A percentile compares a stretch with the other conserved stretches of the same genome.
Evolutionary conservation across 2,113 vertebrate species (phyloP).

Genomic region (Halcyon senegalensis): DNA sequence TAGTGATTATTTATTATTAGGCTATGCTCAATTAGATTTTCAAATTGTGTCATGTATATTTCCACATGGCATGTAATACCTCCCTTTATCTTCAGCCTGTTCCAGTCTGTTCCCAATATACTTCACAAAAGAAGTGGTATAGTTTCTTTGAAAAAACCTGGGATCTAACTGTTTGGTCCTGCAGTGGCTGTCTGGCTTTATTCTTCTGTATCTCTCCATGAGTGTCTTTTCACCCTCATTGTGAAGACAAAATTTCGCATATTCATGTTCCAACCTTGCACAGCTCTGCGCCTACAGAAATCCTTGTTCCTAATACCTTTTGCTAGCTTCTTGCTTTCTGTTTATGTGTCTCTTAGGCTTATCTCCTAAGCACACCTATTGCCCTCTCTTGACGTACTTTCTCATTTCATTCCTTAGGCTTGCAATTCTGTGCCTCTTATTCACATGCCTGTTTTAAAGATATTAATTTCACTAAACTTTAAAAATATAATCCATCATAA

Average conservation of each 20-base stretch:
- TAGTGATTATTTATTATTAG: background rate
- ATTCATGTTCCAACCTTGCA: background rate
- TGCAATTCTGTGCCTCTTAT: background rate
- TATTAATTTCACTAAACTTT: background rate
- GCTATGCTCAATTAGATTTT: background rate
- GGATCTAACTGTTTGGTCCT: background rate
- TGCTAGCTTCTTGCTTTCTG: background rate
- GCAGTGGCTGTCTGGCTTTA: background rate
- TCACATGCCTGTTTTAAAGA: background rate
- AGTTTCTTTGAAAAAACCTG: background rate
- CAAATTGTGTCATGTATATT: background rate
- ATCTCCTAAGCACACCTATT: background rate
- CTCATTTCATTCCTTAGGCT: background rate
- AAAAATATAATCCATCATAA: background rate
- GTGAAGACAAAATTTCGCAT: background rate
- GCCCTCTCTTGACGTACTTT: background rate
- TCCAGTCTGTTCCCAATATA: background rate
- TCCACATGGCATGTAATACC: background rate
- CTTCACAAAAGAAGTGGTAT: background rate
- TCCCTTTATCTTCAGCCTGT: background rate
- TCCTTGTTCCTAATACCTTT: background rate
- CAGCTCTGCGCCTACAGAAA: background rate
- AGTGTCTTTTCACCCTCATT: background rate
- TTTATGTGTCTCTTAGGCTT: background rate
- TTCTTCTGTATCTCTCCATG: background rate